Evolutionary conservation across 2,113 vertebrate species (phyloP).

Genomic region (Hemiprocne comata): DNA sequence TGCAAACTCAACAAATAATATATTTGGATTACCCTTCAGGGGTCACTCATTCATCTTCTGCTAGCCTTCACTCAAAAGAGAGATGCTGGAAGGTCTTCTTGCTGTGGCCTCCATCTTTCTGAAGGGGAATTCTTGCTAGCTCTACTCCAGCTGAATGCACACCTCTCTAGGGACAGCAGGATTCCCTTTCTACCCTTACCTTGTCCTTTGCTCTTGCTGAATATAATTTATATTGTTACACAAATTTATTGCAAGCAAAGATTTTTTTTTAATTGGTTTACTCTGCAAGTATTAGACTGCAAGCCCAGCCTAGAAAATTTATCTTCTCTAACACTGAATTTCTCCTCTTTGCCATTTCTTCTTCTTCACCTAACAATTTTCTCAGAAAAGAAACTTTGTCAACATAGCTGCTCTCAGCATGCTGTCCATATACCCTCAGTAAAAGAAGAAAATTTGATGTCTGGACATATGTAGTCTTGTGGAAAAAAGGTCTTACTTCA

Average conservation of each 20-base stretch:
- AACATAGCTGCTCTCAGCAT: conserved; percentile 33
- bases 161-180: neutral
- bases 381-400: conserved; percentile 17
- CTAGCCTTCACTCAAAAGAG: neutral
- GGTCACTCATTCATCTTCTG: neutral
- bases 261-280: neutral
- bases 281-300: neutral
- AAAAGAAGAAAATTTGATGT: conserved; percentile 72
- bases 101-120: neutral
- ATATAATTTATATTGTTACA: neutral
- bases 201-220: neutral
- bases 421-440: conserved; percentile 28
- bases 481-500: conserved; percentile 74
- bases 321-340: conserved; percentile 58
- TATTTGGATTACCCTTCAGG: neutral
- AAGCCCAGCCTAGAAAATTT: conserved; percentile 14
- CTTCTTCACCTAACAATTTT: conserved; percentile 40
- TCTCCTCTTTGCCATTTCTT: neutral
- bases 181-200: neutral
- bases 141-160: neutral
- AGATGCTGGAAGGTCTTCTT: neutral
- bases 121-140: neutral
- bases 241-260: neutral
- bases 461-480: conserved; percentile 77
- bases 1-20: neutral